Evolutionary conservation across 2,888 invertebrate genomes (phyloP), one percentile per base, ranked within the genome.

Genomic region (Clepsis dumicolana): DNA sequence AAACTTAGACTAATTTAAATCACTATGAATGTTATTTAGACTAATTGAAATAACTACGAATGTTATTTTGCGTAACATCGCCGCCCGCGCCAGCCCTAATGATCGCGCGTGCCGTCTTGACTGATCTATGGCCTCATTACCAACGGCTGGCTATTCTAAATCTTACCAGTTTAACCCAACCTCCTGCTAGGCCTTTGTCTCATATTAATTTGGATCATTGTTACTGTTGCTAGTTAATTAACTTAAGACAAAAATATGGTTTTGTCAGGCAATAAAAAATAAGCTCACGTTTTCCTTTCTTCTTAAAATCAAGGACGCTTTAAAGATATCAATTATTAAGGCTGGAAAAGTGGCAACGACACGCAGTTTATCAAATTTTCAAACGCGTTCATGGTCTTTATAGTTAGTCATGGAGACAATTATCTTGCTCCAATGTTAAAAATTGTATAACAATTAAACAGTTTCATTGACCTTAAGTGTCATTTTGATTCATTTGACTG

Each of bases 81-180:
- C 61, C n/a, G 38, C 29, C 29, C 29, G 29, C 24, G 70, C 24
- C 72, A 75, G 63, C 76, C 73, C 73, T 73, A 71, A 61, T 48
- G 64, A 73, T 70, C 79, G 83, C 88, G 83, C 89, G 88, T 87
- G 89, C 88, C 86, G 76, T 70, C 71, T 44, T 80, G 81, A 86
- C 82, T 82, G 83, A 89, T 89, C 81, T 83, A 79, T 73, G 72
- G 77, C 75, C 80, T 84, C 84, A 85, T 86, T 85, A 84, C 75
- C 72, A 71, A 77, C 86, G 27, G 48, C 52, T 87, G 27, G 48
- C 52, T 68, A 53, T 64, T 41, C 18, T 52, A 32, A 68, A 68
- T 35, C 32, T 41, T 44, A 50, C 16, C 38, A 2, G 27, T 18
- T 52, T 52, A 35, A 52, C 62, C 27, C 27, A 41, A 29, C 61